Base-by-base conservation (phyloP, 2,888 invertebrate species). In the Trachelus stipa region DNA sequence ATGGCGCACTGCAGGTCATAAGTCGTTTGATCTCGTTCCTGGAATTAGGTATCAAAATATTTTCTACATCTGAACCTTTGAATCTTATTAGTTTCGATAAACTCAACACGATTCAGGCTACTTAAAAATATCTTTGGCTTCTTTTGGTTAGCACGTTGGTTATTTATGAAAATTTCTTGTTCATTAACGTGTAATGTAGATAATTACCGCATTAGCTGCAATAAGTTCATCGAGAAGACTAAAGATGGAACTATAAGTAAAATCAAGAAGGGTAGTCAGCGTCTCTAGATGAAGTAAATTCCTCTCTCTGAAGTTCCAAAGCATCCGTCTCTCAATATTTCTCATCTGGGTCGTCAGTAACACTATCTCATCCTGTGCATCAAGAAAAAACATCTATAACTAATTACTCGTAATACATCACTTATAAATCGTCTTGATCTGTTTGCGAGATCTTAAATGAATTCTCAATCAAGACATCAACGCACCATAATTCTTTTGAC, bases 271-370 rank as follows among this genome's bases (percentile, higher is more conserved):
- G 76, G 84, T 86, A 78, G 88, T 86, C 75, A 97, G 91, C 78
- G 95, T 94, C 73, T 94, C 94, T 80, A 97, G 93, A 71, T 96
- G 94, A 1, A 95, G 94, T 0, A 96, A 96, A 76, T 95, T 97
- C 87, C 96, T 94, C 79, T 97, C 96, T 83, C 96, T 96, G 87
- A 96, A 95, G 88, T 96, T 95, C 3, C 95, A 94, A 80, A 97
- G 92, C 68, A 97, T 92, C 81, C 95, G 93, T 88, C 95, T 95
- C 91, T 97, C 96, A 68, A 97, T 94, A 78, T 95, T 92, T 73
- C 96, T 93, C 89, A 96, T 96, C 90, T 97, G 97, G 40, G 94
- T 93, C 82, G 96, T 95, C 73, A 95, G 92, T 77, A 94, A 91
- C 56, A 92, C 85, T 79, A 90, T 85, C 83, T 89, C 90, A 75